Percentiles rank a stretch among this genome's conserved stretches.
phyloP scores from a whole-genome alignment of 2,888 invertebrate genomes.

The Galerucella pusilla region DNA sequence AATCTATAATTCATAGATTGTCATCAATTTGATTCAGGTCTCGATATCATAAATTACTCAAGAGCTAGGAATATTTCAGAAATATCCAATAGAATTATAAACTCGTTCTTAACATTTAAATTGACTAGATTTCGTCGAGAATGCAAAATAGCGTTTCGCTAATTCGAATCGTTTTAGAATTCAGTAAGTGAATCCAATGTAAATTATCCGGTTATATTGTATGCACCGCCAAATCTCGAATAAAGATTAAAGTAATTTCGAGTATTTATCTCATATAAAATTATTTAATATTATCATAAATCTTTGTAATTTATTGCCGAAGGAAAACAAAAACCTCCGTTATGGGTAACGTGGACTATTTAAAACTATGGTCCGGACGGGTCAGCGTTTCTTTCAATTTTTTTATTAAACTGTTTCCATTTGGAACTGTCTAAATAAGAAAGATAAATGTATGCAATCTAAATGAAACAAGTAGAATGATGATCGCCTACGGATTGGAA shows the following conservation, averaged over 20 bases:
- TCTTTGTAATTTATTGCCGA: neutral
- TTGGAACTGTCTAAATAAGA: too few species aligned
- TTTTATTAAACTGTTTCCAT: too few species aligned
- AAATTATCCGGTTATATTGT: neutral
- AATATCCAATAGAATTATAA: neutral
- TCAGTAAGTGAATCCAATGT: neutral
- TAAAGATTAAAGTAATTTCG: neutral
- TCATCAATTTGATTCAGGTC: neutral
- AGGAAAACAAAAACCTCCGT: neutral
- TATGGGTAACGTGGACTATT: too few species aligned
- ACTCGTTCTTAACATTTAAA: neutral
- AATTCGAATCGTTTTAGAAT: neutral
- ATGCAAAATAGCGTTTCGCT: neutral
- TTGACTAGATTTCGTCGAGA: neutral
- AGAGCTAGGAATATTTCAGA: neutral
- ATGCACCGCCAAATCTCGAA: neutral
- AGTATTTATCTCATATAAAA: too few species aligned
- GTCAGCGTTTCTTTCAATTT: too few species aligned
- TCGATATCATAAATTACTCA: neutral
- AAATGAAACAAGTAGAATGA: too few species aligned
- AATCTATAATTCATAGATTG: too few species aligned
- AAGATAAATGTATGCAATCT: too few species aligned
- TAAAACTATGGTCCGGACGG: too few species aligned
- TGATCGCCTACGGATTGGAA: too few species aligned
- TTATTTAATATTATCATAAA: neutral